These are phyloP conservation scores for Apodemia zela DNA, from an alignment of 2,888 invertebrate genomes.

Conservation along the genomic window DNA sequence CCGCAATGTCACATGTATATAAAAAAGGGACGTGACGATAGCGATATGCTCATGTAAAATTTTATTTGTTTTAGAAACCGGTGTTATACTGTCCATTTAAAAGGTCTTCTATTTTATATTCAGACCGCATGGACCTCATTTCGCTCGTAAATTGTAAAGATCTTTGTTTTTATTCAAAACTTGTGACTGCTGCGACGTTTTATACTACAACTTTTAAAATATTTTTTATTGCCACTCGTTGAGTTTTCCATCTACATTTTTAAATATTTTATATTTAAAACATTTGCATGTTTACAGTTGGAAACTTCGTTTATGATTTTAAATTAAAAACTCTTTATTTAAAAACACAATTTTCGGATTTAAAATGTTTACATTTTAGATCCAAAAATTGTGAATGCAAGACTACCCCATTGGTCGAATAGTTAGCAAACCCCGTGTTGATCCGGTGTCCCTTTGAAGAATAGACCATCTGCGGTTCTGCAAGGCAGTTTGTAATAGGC, in stretches of 20 bases:
- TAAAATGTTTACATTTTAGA: too few relatives aligned
- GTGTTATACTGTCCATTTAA: not conserved
- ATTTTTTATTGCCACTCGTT: slow-evolving; percentile 6
- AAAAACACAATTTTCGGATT: not conserved
- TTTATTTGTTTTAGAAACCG: not conserved
- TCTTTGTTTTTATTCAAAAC: slow-evolving; percentile 15
- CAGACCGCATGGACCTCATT: slow-evolving; percentile 14
- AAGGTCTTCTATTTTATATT: slow-evolving; percentile 12
- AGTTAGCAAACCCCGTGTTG: too few relatives aligned
- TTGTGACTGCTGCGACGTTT: slow-evolving; percentile 14
- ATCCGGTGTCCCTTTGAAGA: too few relatives aligned
- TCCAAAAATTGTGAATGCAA: too few relatives aligned
- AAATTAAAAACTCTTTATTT: not conserved
- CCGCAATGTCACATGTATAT: too few relatives aligned
- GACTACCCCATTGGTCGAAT: too few relatives aligned
- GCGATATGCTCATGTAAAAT: not conserved
- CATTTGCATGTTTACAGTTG: not conserved
- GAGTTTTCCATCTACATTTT: not conserved
- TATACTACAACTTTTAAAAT: not conserved
- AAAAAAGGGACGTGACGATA: not conserved
- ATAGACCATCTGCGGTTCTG: too few relatives aligned
- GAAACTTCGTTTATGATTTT: not conserved
- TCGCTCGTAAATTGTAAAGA: slow-evolving; percentile 12
- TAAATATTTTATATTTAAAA: slow-evolving; percentile 7
- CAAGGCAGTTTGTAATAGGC: too few relatives aligned